Base-by-base conservation (phyloP, 1,140 invertebrate species). In the Piezodorus guildinii region DNA sequence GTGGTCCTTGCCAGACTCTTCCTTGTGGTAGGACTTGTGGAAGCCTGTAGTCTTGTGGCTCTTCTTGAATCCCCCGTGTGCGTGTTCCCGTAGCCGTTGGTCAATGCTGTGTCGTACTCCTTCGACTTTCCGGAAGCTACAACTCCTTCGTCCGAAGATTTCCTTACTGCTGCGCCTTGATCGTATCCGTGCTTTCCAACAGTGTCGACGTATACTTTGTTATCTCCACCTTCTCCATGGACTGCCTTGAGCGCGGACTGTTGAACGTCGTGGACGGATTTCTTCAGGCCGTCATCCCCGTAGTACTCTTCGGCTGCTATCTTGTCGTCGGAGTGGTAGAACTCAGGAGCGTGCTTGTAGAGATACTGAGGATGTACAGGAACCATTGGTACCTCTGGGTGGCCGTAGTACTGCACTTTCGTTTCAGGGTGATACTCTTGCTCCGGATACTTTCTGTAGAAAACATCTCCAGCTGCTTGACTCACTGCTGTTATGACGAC, bases 1-100 rank as follows among this genome's bases (percentile, higher is more conserved):
- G 59, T 84, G 82, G 67, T 85, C 81, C 70, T 86, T 86, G 70
- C 85, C 85, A 75, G 79, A 86, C 71, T 87, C 85, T 69, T 86
- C 83, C 73, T 87, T 87, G 73, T 80, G 78, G 71, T 83, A 85
- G 2, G 84, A 79, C 67, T 86, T 86, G 73, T 85, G 84, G 73
- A 80, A 87, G 19, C 85, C 85, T 4, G 78, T 83, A 6, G 83
- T 81, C 63, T 83, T 83, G 60, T 83, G 79, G 2, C 84, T 84
- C 69, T 86, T 86, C 70, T 83, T 83, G 73, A 81, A 79, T n/a
- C 65, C 65, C 19, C 16, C 49, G 16, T 16, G 56, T 19, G 23
- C 59, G 6, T 34, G 58, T 27, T 54, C 65, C 61, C 65, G 23
- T 54, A 51, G 23, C 59, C 59, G 9, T 39, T 54, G 30, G 39